A percentile compares a stretch with the other conserved stretches of the same genome.
Conservation (phyloP, 2,797 vertebrate species). For the Sternarchorhynchus goeldii region DNA sequence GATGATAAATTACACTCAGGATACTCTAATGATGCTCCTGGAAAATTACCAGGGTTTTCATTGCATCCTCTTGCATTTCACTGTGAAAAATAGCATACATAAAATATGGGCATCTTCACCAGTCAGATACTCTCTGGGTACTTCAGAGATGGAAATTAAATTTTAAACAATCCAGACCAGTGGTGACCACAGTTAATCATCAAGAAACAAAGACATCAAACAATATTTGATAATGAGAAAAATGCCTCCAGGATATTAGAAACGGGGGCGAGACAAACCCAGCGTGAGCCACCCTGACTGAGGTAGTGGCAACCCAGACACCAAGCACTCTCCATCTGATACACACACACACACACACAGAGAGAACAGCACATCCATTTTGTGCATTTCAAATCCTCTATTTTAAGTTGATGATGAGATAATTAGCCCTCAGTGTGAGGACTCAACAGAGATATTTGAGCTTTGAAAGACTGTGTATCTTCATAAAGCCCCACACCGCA, state of each 20-base stretch:
- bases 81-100: constrained; percentile 75
- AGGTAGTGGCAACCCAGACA: constrained; percentile 72
- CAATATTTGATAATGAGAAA: constrained; percentile 85
- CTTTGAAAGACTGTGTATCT: constrained; percentile 66
- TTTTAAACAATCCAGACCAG: constrained; percentile 81
- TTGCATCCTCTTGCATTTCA: constrained; percentile 69
- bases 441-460: constrained; percentile 69
- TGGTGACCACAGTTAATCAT: constrained; percentile 81
- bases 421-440: constrained; percentile 74
- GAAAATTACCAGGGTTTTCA: constrained; percentile 73
- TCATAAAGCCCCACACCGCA: constrained; percentile 68
- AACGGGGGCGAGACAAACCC: constrained; percentile 58
- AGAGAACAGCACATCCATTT: constrained; percentile 49
- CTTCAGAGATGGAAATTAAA: constrained; percentile 77
- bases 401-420: constrained; percentile 72
- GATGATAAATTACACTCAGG: constrained; percentile 72
- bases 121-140: constrained; percentile 71
- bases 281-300: constrained; percentile 69
- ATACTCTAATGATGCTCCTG: constrained; percentile 73
- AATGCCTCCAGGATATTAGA: constrained; percentile 82
- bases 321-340: constrained; percentile 45
- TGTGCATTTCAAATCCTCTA: constrained; percentile 66
- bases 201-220: constrained; percentile 84
- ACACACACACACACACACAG: constrained; percentile 31
- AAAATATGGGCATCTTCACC: constrained; percentile 72